Base-by-base conservation (phyloP, 2,797 vertebrate species). In the Gobio occitaniae region DNA sequence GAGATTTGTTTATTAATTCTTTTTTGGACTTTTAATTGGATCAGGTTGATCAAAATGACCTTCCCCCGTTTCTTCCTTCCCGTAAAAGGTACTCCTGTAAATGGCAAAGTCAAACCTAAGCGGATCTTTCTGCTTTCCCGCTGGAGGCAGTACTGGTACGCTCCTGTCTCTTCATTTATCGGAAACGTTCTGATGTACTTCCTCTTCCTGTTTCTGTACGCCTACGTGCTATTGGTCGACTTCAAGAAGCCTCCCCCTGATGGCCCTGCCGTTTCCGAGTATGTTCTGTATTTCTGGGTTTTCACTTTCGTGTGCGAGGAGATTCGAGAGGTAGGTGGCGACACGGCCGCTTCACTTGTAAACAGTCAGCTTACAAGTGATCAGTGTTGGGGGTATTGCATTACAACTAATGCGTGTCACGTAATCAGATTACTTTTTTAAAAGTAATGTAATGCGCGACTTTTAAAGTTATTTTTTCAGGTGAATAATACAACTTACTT, bases 111-210 rank as follows among this genome's bases (percentile, higher is more conserved):
- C 32, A 29, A 13, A 11, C 19, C 7, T 7, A 79, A 56, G 9
- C 87, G 86, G 32, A 94, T 94, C 0, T 94, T 92, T 41, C 90
- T 96, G 38, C 32, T 96, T 44, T 91, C 93, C 2, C 94, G 95
- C 85, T 98, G 97, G 97, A 91, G 91, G 17, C 94, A 96, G 90
- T 98, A 97, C 91, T 98, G 97, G 97, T 95, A 95, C 0, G 96
- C 97, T 0, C 97, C 97, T 0, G 96, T 98, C 88, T 97, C 96
- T 0, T 91, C 96, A 2, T 98, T 98, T 91, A 66, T 97, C 86
- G 96, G 97, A 80, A 97, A 98, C 50, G 96, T 98, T 75, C 88
- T 97, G 61, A 98, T 97, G 96, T 98, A 97, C 92, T 97, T 98
- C 91, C 92, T 97, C 3, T 98, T 98, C 92, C 95, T 98, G 75